Conservation (phyloP, 1,140 invertebrate species). For the Lepidurus packardi region DNA sequence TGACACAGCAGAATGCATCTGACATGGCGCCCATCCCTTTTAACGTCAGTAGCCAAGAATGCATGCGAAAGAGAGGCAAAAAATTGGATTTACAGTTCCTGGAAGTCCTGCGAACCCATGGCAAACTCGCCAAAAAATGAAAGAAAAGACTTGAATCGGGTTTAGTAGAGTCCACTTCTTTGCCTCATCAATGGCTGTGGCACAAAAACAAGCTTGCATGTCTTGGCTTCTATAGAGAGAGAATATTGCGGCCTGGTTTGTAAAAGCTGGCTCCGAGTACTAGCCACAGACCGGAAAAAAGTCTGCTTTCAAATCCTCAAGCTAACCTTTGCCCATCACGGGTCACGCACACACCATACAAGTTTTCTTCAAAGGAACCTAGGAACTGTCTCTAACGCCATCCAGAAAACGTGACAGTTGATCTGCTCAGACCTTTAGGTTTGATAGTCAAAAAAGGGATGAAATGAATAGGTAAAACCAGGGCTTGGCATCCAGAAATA, state of each 20-base stretch:
- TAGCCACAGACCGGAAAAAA: background rate
- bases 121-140: background rate
- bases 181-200: constrained; percentile 2
- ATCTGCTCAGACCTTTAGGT: too few relatives aligned
- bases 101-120: background rate
- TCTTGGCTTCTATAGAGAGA: background rate
- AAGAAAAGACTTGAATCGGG: background rate
- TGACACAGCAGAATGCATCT: background rate
- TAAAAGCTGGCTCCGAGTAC: background rate
- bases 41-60: background rate
- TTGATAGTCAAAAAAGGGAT: too few relatives aligned
- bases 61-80: constrained; percentile 1
- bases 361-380: too few relatives aligned
- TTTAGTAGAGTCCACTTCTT: background rate
- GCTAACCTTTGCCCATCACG: too few relatives aligned
- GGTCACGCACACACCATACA: too few relatives aligned
- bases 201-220: constrained; percentile 14
- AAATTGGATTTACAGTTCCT: background rate
- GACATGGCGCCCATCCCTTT: background rate
- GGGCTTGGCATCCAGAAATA: too few relatives aligned
- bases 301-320: too few relatives aligned
- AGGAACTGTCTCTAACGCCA: too few relatives aligned
- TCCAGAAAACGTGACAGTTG: too few relatives aligned
- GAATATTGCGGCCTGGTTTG: background rate
- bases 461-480: too few relatives aligned